phyloP scores from a whole-genome alignment of 2,888 invertebrate genomes.

The Orthonevra nobilis region DNA sequence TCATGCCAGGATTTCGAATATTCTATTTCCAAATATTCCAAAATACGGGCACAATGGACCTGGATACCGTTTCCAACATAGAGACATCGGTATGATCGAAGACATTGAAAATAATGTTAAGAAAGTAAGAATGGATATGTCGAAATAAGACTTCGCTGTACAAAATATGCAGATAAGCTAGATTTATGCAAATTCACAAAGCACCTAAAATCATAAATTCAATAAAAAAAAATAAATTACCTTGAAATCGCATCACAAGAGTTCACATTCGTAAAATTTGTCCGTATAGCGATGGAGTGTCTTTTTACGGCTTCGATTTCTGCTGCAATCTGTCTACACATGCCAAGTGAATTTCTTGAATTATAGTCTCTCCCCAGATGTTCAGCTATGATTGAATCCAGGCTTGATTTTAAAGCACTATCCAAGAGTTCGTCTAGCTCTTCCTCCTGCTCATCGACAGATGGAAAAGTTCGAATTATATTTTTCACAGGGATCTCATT shows the following conservation, averaged over 20 bases:
- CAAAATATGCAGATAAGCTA: too few relatives aligned
- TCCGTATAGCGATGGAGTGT: slow-evolving; percentile 84
- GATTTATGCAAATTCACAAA: too few relatives aligned
- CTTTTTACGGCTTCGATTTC: slow-evolving; percentile 86
- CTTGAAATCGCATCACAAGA: slow-evolving; percentile 75
- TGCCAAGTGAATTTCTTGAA: slow-evolving; percentile 85
- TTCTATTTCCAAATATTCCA: too few relatives aligned
- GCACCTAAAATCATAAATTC: too few relatives aligned
- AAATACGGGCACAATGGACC: too few relatives aligned
- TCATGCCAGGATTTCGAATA: too few relatives aligned
- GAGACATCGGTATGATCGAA: too few relatives aligned
- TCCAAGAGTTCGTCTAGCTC: slow-evolving; percentile 83
- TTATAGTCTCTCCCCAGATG: slow-evolving; percentile 83
- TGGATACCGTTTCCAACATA: too few relatives aligned
- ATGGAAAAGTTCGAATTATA: slow-evolving; percentile 83
- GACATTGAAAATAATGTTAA: too few relatives aligned
- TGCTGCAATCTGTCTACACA: slow-evolving; percentile 86
- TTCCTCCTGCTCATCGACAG: slow-evolving; percentile 77
- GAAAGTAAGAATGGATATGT: too few relatives aligned
- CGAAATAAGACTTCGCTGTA: too few relatives aligned
- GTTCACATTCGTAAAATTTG: slow-evolving; percentile 78
- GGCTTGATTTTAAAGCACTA: slow-evolving; percentile 85
- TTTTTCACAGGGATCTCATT: slow-evolving; percentile 88
- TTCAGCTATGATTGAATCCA: slow-evolving; percentile 86
- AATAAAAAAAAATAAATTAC: slow-evolving; percentile 1